Base-by-base conservation (phyloP, 2,888 invertebrate genomes). In the Sarcophaga variegata region DNA sequence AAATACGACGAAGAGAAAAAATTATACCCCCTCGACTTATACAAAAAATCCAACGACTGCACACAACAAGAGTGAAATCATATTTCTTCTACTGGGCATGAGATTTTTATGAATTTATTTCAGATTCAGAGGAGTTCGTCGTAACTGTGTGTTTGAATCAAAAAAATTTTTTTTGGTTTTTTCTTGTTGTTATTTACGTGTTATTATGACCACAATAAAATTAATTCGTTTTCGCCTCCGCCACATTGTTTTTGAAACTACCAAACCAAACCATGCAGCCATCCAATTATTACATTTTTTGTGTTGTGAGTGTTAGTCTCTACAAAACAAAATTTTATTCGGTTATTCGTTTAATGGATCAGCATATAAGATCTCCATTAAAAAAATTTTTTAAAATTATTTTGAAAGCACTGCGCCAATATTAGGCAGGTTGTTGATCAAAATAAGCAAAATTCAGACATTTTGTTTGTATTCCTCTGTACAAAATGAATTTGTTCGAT, bases 141-240 rank as follows among this genome's bases (percentile, higher is more conserved):
- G 37, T 37, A 37, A 37, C 37, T 37, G 37, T 10, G 37, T 37
- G 37, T 37, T 37, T 37, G 37, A 10, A 37, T 10, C 10, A 37
- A 37, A 37, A 37, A 37, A 37, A 10, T 37, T 37, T 37, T 37
- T 37, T 37, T 37, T 10, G 8, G 2, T 37, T 37, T 37, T 37
- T 37, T 37, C 10, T 37, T 37, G 8, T 37, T 37, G 10, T 37
- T 87, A 88, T 89, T 91, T 89, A 90, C 90, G 89, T 89, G 89
- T 89, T 88, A 91, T 91, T 91, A 91, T 91, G 91, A 90, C 91
- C 90, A 90, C 91, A 90, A 91, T 91, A 90, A 91, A 90, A 88
- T 90, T 86, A 89, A 89, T 88, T 88, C 89, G 78, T 72, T 64
- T 62, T 11, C 45, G 20, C 71, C 64, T 47, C 27, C 17, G 49